These are phyloP conservation scores for Dromococcyx pavoninus DNA, from an alignment of 2,797 vertebrate genomes.

Conservation along the genomic window DNA sequence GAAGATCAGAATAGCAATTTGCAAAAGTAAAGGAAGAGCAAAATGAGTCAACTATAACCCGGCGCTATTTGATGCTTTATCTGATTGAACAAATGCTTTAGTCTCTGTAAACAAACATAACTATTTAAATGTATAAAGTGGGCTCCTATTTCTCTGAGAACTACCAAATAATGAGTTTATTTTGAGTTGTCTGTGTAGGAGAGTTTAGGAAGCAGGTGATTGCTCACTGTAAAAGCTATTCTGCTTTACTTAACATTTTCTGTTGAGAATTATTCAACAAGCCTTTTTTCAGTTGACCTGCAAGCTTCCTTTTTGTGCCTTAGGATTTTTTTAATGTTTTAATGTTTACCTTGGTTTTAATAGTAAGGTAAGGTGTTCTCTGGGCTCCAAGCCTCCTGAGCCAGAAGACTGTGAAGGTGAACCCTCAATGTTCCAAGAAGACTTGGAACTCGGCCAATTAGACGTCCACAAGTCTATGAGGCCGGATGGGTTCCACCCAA, in stretches of 20 bases:
- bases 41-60: background rate
- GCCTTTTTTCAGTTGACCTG: background rate
- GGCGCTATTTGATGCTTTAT: background rate
- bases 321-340: background rate
- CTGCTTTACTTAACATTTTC: background rate
- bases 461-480: too few relatives aligned
- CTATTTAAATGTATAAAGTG: background rate
- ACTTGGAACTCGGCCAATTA: too few relatives aligned
- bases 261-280: background rate
- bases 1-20: background rate
- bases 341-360: too few relatives aligned
- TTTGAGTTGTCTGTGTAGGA: background rate
- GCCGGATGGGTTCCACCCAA: too few relatives aligned
- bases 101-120: background rate
- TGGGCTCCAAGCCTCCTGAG: too few relatives aligned
- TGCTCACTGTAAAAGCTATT: background rate
- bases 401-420: too few relatives aligned
- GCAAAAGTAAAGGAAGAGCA: background rate
- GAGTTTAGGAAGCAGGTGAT: background rate
- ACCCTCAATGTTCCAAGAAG: too few relatives aligned
- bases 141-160: background rate
- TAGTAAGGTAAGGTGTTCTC: too few relatives aligned
- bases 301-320: background rate
- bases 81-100: background rate
- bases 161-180: background rate